Evolutionary conservation across 2,797 vertebrate genomes (phyloP).

Genomic region (Cuculus canorus): DNA sequence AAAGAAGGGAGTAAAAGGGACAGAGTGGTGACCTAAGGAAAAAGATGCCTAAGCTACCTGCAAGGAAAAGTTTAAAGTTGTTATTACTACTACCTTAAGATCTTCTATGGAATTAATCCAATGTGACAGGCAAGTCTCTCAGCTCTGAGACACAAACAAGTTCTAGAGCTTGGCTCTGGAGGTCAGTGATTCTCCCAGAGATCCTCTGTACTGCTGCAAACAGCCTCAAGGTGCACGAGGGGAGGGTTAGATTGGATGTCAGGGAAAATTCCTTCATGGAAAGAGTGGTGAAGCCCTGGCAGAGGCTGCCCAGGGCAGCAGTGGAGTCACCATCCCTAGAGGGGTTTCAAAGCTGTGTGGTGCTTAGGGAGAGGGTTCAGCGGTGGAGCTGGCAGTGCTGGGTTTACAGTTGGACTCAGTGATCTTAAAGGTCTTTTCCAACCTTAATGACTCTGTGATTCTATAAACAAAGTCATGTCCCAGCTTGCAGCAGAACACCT

Average conservation of each 20-base stretch:
- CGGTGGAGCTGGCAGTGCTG: too few species aligned
- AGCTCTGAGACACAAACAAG: neutral
- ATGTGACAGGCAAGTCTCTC: neutral
- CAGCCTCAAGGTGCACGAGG: too few species aligned
- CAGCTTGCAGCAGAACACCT: neutral
- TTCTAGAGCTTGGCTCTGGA: neutral
- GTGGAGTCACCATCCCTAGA: too few species aligned
- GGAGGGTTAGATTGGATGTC: too few species aligned
- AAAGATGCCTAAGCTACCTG: neutral
- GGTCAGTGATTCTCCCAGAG: neutral
- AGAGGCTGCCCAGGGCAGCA: too few species aligned
- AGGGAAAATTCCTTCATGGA: too few species aligned
- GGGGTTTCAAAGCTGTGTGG: too few species aligned
- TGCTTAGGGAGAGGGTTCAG: too few species aligned
- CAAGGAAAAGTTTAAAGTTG: neutral
- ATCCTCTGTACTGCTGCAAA: neutral
- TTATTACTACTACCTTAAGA: neutral
- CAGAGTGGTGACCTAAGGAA: neutral
- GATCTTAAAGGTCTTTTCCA: too few species aligned
- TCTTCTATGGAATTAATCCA: neutral
- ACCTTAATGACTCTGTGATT: too few species aligned
- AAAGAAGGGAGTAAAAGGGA: neutral
- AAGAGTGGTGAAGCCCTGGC: too few species aligned
- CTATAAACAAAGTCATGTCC: neutral
- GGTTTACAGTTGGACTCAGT: too few species aligned